Base-by-base conservation (phyloP, 1,140 invertebrate species). In the Hydropsyche tenuis region DNA sequence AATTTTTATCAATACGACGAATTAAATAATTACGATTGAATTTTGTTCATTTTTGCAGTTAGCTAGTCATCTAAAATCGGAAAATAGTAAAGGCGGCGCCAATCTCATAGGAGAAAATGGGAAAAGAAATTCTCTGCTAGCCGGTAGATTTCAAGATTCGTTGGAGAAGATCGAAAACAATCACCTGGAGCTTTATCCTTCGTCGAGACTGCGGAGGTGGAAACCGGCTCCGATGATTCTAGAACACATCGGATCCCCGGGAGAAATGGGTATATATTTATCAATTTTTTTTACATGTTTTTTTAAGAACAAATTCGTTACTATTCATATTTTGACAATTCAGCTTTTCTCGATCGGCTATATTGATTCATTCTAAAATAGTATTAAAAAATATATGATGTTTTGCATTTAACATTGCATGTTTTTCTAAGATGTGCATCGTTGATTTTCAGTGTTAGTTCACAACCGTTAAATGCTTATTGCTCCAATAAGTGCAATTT, bases 211-310 rank as follows among this genome's bases (percentile, higher is more conserved):
- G 23, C 89, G 90, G 73, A 84, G 88, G 74, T 96, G 94, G 94
- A 83, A 87, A 72, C 87, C 89, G 9, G 91, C 90, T 4, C 91
- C 90, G 42, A 81, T 88, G 2, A 89, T 96, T 0, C 81, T 83
- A 43, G 91, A 92, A 73, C 84, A 85, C n/a, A 84, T 86, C 45
- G 90, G 91, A 1, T 88, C 82, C 45, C 93, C 93, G 2, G 97
- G 97, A 23, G 96, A 99, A 86, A 88, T 93, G 87, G 97, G 94
- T 86, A 80, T 77, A 80, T 78, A 64, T 64, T 12, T 60, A 69
- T 30, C 16, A 6, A n/a, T 14, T 30, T 27, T 25, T 7, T 30
- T 30, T 16, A 6, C 7, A 2, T 5, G 11, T 64, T 37, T 16
- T 64, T n/a, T n/a, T n/a, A n/a, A n/a, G n/a, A n/a, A n/a, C n/a